These are phyloP conservation scores for Xylophagus ater DNA, from an alignment of 2,888 invertebrate genomes.

Conservation along the genomic window DNA sequence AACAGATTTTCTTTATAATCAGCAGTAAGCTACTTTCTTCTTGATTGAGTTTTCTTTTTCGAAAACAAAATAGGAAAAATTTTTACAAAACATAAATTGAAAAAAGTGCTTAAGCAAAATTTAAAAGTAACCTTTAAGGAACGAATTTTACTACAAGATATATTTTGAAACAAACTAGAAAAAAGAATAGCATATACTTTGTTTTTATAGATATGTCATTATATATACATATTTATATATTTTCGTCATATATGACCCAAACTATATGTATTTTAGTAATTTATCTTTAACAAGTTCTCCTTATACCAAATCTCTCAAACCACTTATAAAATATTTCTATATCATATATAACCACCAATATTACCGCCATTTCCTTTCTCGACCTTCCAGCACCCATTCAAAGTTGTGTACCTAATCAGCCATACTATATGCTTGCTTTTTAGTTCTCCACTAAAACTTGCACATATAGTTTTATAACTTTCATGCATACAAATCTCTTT, in stretches of 20 bases:
- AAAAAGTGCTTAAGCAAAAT: too few relatives aligned
- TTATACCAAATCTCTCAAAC: conserved; percentile 18
- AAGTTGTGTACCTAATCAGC: conserved; percentile 18
- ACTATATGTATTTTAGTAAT: conserved; percentile 14
- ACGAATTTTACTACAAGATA: too few relatives aligned
- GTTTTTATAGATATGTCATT: too few relatives aligned
- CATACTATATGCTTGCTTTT: conserved; percentile 18
- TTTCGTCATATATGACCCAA: conserved; percentile 7
- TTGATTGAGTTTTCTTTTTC: too few relatives aligned
- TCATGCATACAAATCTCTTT: conserved; percentile 7
- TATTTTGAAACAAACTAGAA: too few relatives aligned
- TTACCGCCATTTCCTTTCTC: conserved; percentile 1
- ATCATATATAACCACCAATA: conserved; percentile 7
- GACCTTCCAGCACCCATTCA: conserved; percentile 10
- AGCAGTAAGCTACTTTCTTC: too few relatives aligned
- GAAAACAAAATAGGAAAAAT: too few relatives aligned
- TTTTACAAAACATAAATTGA: too few relatives aligned
- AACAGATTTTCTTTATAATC: too few relatives aligned
- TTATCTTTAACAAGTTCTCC: conserved; percentile 20
- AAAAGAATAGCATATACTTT: too few relatives aligned
- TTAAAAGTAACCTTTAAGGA: too few relatives aligned
- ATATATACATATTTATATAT: too few relatives aligned
- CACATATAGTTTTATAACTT: conserved; percentile 13
- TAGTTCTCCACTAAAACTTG: conserved; percentile 11
- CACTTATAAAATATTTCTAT: conserved; percentile 7